phyloP scores from a whole-genome alignment of 37 sponge, comb jelly and placozoan genomes.

The Lycopodina hypogea region DNA sequence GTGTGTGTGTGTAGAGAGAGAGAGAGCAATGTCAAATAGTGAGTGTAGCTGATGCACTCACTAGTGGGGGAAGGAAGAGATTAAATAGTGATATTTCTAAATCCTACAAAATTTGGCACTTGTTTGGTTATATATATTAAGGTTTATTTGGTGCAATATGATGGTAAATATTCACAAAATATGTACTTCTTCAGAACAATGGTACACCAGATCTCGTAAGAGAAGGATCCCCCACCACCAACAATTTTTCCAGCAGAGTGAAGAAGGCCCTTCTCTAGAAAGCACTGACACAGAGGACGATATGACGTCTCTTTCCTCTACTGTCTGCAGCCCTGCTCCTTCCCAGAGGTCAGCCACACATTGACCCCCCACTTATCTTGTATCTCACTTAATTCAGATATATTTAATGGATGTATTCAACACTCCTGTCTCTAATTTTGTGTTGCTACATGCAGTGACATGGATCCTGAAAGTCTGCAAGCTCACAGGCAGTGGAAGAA shows the following conservation, averaged over 20 bases:
- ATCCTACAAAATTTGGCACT: no score
- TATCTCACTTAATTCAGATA: no score
- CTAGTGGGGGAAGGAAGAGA: no score
- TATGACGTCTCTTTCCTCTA: slow-evolving; percentile 28
- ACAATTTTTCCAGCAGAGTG: not conserved
- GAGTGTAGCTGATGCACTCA: no score
- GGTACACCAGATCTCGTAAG: slow-evolving; percentile 20
- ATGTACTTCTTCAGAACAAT: slow-evolving; percentile 4
- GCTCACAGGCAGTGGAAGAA: slow-evolving; percentile 76
- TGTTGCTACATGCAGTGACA: no score
- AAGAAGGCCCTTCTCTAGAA: slow-evolving; percentile 33
- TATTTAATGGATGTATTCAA: not conserved
- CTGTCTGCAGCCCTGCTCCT: slow-evolving; percentile 60
- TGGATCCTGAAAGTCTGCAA: slow-evolving; percentile 25
- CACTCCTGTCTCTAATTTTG: no score
- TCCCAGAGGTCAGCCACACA: slow-evolving; percentile 51
- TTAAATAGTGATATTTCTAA: no score
- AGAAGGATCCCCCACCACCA: not conserved
- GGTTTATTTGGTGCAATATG: no score
- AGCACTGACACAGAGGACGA: slow-evolving; percentile 62
- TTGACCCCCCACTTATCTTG: not conserved
- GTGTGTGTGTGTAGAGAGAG: no score
- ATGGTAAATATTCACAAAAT: no score
- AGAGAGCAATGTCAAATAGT: no score
- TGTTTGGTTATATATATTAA: no score